phyloP scores from a whole-genome alignment of 2,797 vertebrate genomes.

The Acanthis flammea region DNA sequence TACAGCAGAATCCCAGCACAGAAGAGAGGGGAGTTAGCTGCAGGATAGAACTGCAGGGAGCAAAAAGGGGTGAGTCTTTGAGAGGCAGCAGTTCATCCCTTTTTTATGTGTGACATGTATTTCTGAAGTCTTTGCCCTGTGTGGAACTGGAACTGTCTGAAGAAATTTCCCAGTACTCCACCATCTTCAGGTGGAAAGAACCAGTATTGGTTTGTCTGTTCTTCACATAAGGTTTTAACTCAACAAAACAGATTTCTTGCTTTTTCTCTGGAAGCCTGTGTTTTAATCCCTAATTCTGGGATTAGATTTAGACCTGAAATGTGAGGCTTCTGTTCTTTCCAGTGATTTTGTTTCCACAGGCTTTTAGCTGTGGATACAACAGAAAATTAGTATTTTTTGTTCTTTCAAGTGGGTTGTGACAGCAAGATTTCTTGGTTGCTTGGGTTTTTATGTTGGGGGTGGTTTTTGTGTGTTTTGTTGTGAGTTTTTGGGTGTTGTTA shows the following conservation, averaged over 20 bases:
- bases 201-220: background rate
- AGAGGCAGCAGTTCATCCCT: background rate
- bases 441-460: background rate
- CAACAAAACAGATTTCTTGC: background rate
- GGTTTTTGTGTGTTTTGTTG: background rate
- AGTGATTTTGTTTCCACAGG: accelerated
- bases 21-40: background rate
- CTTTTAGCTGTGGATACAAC: background rate
- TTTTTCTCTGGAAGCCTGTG: background rate
- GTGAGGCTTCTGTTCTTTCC: background rate
- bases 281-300: background rate
- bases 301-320: background rate
- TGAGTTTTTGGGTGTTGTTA: background rate
- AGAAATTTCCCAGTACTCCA: background rate
- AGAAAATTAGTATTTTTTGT: background rate
- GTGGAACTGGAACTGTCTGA: background rate
- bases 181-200: background rate
- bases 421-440: background rate
- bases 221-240: background rate
- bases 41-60: background rate
- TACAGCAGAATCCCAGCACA: background rate
- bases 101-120: accelerated
- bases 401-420: background rate
- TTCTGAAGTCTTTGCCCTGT: background rate
- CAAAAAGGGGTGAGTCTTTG: background rate